Evolutionary conservation across 2,113 vertebrate species (phyloP).

Genomic region (Nyctereutes procyonoides): DNA sequence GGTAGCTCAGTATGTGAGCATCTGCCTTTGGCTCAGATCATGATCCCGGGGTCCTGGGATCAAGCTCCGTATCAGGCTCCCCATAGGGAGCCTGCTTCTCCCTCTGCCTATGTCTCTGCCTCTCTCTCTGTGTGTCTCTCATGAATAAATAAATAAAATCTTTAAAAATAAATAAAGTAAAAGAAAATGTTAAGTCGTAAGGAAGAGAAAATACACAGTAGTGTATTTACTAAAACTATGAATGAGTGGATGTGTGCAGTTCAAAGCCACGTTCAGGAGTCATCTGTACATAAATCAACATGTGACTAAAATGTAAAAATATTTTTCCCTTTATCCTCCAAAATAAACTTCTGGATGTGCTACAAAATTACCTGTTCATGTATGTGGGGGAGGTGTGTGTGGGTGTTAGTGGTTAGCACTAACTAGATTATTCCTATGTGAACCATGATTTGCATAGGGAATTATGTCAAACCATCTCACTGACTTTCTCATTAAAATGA

Average conservation of each 20-base stretch:
- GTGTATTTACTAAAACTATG: background rate
- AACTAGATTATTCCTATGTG: constrained; percentile 1
- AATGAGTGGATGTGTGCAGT: background rate
- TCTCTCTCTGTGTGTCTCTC: no score
- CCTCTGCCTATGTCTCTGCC: no score
- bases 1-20: no score
- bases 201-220: background rate
- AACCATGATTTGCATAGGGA: constrained; percentile 19
- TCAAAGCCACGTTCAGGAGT: background rate
- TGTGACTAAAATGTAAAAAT: constrained; percentile 9
- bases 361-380: constrained; percentile 50
- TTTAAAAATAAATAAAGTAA: background rate
- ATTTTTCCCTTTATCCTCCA: background rate
- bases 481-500: background rate
- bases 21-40: no score
- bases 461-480: constrained; percentile 28
- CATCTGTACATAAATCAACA: background rate
- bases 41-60: no score
- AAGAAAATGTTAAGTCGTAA: background rate
- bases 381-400: background rate
- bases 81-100: no score
- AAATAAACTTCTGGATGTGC: background rate
- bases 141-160: no score
- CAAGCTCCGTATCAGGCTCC: no score
- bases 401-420: background rate